A percentile compares a stretch with the other conserved stretches of the same genome.
phyloP scores from a whole-genome alignment of 1,140 invertebrate genomes.

The Drosophila sproati region DNA sequence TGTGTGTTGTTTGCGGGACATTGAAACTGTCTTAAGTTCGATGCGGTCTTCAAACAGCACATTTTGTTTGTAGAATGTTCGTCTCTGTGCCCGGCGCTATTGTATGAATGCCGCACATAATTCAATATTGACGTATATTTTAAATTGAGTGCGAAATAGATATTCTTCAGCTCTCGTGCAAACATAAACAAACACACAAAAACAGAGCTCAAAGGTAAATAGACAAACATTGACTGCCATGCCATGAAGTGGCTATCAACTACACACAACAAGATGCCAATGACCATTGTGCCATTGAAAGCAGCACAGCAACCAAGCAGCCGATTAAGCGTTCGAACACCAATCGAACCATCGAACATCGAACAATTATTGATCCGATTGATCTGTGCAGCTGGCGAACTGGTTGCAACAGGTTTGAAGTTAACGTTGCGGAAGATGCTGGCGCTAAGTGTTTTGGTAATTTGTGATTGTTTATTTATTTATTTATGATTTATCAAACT shows the following conservation, averaged over 20 bases:
- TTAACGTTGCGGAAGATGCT: neutral
- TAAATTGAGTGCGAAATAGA: slow-evolving; percentile 59
- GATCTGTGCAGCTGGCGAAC: neutral
- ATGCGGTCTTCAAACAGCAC: slow-evolving; percentile 19
- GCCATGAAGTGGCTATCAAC: slow-evolving; percentile 5
- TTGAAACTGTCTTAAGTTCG: slow-evolving; percentile 41
- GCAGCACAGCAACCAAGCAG: neutral
- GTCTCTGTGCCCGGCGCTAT: no score
- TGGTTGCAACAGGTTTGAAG: slow-evolving; percentile 46
- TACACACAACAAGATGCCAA: slow-evolving; percentile 1
- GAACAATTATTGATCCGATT: neutral
- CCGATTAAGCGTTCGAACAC: neutral
- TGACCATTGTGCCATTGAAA: slow-evolving; percentile 16
- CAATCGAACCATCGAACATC: neutral
- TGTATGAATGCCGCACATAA: slow-evolving; percentile 1
- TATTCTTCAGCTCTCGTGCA: slow-evolving; percentile 42
- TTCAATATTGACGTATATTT: slow-evolving; percentile 72
- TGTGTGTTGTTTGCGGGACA: slow-evolving; percentile 30
- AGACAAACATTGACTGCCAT: slow-evolving; percentile 10
- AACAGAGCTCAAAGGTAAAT: slow-evolving; percentile 30
- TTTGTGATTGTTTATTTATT: no score
- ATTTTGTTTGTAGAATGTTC: slow-evolving; percentile 66
- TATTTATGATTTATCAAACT: no score
- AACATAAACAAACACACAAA: slow-evolving; percentile 62
- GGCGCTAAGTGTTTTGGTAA: neutral